Conservation (phyloP, 2,113 vertebrate genomes). For the Benitochromis conjunctus region DNA sequence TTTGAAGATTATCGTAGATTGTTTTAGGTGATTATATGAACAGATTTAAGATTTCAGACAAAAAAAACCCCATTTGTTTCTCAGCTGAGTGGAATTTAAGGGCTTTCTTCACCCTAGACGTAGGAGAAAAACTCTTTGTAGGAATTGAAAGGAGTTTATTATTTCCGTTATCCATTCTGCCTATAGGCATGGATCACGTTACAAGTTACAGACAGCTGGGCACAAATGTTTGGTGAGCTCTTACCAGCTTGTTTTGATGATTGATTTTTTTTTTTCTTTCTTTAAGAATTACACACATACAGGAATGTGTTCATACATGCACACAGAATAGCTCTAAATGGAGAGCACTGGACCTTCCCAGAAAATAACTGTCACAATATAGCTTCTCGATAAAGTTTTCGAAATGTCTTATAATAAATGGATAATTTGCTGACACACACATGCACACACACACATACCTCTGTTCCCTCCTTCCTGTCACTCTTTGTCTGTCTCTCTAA, state of each 20-base stretch:
- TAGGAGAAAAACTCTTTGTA: neutral
- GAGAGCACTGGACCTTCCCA: neutral
- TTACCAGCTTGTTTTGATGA: neutral
- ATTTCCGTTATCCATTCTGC: neutral
- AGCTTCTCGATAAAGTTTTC: neutral
- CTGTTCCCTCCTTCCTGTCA: neutral
- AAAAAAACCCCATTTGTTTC: neutral
- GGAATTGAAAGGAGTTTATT: neutral
- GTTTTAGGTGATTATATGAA: neutral
- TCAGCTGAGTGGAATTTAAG: neutral
- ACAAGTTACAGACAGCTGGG: neutral
- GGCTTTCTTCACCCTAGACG: neutral
- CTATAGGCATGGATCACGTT: neutral
- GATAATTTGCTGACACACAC: neutral
- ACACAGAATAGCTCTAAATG: neutral
- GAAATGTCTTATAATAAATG: neutral
- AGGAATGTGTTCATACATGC: neutral
- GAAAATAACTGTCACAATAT: neutral
- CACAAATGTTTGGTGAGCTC: neutral
- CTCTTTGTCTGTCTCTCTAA: neutral
- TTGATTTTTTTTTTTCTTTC: neutral
- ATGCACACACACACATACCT: rapidly evolving
- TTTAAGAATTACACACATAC: neutral
- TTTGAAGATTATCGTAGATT: neutral
- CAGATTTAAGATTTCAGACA: rapidly evolving